phyloP scores from a whole-genome alignment of 2,888 invertebrate species.

The Salticus scenicus region DNA sequence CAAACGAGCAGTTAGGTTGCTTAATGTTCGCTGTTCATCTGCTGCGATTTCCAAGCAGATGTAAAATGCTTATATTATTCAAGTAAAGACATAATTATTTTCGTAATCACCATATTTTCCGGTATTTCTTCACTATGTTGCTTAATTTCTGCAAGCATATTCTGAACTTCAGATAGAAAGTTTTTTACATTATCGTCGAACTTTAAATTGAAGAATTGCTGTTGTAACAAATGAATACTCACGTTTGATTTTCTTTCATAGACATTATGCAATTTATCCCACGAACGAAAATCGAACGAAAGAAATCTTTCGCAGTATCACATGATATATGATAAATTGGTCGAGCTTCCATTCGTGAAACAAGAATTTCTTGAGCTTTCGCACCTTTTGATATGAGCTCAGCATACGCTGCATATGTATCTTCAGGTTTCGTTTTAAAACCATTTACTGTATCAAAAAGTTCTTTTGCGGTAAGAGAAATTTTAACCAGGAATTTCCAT shows the following conservation, averaged over 20 bases:
- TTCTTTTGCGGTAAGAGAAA: too few species aligned
- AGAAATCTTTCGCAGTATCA: neutral
- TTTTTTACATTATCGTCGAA: neutral
- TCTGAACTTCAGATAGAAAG: neutral
- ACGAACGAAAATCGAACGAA: too few species aligned
- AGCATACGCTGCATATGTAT: neutral
- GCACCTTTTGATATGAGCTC: neutral
- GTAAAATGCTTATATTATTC: neutral
- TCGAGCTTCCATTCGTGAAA: neutral
- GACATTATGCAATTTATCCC: neutral
- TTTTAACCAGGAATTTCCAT: too few species aligned
- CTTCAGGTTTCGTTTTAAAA: neutral
- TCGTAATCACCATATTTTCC: neutral
- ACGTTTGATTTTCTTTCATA: neutral
- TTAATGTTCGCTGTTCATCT: conserved; percentile 1
- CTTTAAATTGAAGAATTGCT: conserved; percentile 1
- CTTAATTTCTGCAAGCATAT: conserved; percentile 13
- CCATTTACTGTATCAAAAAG: too few species aligned
- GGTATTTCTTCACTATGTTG: neutral
- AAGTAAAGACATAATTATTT: neutral
- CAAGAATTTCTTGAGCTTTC: conserved; percentile 4
- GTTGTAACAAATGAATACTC: neutral
- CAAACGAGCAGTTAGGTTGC: neutral
- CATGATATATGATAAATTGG: neutral
- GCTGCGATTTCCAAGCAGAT: neutral